Percentiles rank a stretch among this genome's conserved stretches.
phyloP scores from a whole-genome alignment of 2,888 invertebrate species.

The Aleiodes alternator region DNA sequence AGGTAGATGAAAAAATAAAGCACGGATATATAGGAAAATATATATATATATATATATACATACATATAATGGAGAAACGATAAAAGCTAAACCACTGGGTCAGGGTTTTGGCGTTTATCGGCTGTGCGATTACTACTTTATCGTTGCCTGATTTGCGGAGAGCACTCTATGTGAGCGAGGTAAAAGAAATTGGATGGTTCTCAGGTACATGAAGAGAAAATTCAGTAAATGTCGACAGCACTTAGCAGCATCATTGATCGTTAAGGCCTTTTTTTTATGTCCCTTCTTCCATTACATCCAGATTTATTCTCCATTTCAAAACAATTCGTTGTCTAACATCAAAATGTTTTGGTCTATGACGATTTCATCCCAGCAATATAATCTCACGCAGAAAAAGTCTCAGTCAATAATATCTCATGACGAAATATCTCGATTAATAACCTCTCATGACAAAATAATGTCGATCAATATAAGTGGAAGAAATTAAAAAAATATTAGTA shows the following conservation, averaged over 20 bases:
- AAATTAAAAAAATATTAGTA: too few species aligned
- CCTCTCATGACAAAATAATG: too few species aligned
- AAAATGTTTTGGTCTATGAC: too few species aligned
- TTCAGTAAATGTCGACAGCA: constrained; percentile 38
- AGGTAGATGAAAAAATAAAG: too few species aligned
- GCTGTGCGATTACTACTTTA: constrained; percentile 69
- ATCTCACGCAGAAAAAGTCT: too few species aligned
- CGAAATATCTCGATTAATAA: too few species aligned
- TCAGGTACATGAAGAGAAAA: background rate
- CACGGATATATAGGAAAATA: too few species aligned
- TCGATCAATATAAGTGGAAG: too few species aligned
- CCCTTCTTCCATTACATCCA: constrained; percentile 18
- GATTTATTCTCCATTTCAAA: background rate
- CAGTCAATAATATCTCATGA: too few species aligned
- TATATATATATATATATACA: too few species aligned
- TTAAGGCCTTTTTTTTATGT: background rate
- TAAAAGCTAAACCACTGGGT: constrained; percentile 13
- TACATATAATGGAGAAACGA: background rate
- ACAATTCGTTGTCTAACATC: background rate
- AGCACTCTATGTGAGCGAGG: constrained; percentile 39
- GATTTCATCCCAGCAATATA: too few species aligned
- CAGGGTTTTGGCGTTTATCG: constrained; percentile 25
- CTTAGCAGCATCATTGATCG: constrained; percentile 40
- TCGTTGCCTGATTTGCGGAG: constrained; percentile 70
- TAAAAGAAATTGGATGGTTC: constrained; percentile 40